Conservation (phyloP, 2,888 invertebrate genomes). For the Venustoraphidia nigricollis region DNA sequence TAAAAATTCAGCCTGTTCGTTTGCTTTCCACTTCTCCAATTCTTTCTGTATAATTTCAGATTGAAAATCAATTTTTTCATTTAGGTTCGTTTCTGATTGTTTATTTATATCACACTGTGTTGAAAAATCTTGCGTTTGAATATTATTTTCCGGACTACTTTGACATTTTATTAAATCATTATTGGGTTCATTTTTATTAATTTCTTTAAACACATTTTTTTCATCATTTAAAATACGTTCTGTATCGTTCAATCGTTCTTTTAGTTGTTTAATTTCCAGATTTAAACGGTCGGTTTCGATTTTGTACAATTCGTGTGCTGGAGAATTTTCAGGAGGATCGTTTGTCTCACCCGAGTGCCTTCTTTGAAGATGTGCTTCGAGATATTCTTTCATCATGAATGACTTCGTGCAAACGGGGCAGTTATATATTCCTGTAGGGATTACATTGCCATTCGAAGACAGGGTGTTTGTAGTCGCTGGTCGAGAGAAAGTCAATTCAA, state of each 20-base stretch:
- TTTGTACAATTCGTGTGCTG: slow-evolving; percentile 24
- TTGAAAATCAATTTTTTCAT: slow-evolving; percentile 1
- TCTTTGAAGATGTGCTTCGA: slow-evolving; percentile 43
- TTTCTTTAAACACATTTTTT: not conserved
- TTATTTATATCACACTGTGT: not conserved
- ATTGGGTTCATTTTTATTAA: not conserved
- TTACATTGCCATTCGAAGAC: slow-evolving; percentile 6
- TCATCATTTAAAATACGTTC: slow-evolving; percentile 1
- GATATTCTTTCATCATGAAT: slow-evolving; percentile 46
- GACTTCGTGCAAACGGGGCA: slow-evolving; percentile 52
- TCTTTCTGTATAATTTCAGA: not conserved
- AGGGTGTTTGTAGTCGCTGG: slow-evolving; percentile 8
- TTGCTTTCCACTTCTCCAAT: slow-evolving; percentile 3
- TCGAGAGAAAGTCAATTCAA: slow-evolving; percentile 9
- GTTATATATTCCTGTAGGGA: slow-evolving; percentile 28
- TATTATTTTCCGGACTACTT: not conserved
- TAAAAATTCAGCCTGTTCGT: slow-evolving; percentile 2
- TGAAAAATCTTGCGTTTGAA: not conserved
- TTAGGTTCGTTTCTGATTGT: not conserved
- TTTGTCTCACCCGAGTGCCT: slow-evolving; percentile 25
- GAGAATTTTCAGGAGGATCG: slow-evolving; percentile 13
- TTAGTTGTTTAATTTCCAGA: slow-evolving; percentile 44
- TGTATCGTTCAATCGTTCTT: slow-evolving; percentile 24
- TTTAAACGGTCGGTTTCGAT: slow-evolving; percentile 47
- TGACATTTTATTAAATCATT: not conserved